A percentile compares a stretch with the other conserved stretches of the same genome.
Conservation (phyloP, 2,888 invertebrate species). For the Polyommatus iphigenia region DNA sequence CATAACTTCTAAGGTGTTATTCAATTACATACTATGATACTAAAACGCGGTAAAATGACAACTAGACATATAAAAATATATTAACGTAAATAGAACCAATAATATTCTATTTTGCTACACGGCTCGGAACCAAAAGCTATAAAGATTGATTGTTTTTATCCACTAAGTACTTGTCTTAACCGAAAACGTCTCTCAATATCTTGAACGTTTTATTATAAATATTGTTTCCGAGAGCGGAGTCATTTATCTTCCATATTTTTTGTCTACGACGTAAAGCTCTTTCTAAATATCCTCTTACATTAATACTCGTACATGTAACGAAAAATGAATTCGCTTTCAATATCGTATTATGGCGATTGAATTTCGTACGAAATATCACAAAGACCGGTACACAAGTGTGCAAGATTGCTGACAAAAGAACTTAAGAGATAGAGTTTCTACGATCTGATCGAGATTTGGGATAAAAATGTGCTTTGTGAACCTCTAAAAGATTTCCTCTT, state of each 20-base stretch:
- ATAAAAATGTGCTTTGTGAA: slow-evolving; percentile 58
- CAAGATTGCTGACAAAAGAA: slow-evolving; percentile 62
- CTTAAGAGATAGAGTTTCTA: slow-evolving; percentile 53
- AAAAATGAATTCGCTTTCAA: slow-evolving; percentile 28
- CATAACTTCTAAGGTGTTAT: background rate
- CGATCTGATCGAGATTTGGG: slow-evolving; percentile 52
- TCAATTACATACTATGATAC: too few species aligned
- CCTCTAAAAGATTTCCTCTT: slow-evolving; percentile 55
- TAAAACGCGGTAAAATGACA: too few species aligned
- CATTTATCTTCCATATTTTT: slow-evolving; percentile 21
- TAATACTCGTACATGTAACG: slow-evolving; percentile 30
- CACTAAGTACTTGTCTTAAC: background rate
- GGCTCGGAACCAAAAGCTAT: background rate
- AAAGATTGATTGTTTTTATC: slow-evolving; percentile 23
- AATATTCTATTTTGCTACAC: background rate
- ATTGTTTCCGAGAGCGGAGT: slow-evolving; percentile 11
- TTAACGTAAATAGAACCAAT: background rate
- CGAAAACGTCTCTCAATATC: slow-evolving; percentile 11
- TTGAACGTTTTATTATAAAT: slow-evolving; percentile 29
- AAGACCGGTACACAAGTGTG: slow-evolving; percentile 52
- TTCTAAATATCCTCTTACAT: slow-evolving; percentile 25
- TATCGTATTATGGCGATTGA: slow-evolving; percentile 43
- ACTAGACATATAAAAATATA: background rate
- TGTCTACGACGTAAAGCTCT: slow-evolving; percentile 11
- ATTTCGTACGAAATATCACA: slow-evolving; percentile 55